Percentiles rank a stretch among this genome's conserved stretches.
Conservation (phyloP, 2,888 invertebrate species). For the Monochamus alternatus region DNA sequence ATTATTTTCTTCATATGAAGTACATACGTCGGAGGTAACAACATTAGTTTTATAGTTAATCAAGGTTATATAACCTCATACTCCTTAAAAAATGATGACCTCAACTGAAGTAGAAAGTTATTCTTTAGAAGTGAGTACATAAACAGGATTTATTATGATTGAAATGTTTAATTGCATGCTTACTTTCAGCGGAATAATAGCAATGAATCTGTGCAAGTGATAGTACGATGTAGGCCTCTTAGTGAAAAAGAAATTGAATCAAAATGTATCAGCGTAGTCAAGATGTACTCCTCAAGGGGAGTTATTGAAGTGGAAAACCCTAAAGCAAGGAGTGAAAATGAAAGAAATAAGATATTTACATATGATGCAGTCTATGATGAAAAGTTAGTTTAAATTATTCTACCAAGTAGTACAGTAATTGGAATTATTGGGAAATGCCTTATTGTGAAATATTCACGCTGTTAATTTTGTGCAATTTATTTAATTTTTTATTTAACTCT, state of each 20-base stretch:
- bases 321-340: constrained; percentile 78
- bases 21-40: not conserved
- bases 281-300: constrained; percentile 89
- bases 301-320: constrained; percentile 93
- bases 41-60: not conserved
- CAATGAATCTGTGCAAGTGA: constrained; percentile 95
- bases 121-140: constrained; percentile 45
- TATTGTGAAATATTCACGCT: not conserved
- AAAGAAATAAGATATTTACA: constrained; percentile 93
- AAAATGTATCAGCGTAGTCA: constrained; percentile 85
- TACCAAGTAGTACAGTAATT: not conserved
- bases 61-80: constrained; percentile 52
- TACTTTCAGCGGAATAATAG: constrained; percentile 54
- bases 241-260: constrained; percentile 87
- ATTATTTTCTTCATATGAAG: constrained; percentile 36
- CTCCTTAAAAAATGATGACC: constrained; percentile 52
- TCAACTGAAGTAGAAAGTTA: constrained; percentile 47
- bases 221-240: constrained; percentile 97
- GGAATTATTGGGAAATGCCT: not conserved
- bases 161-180: not conserved
- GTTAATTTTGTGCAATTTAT: not conserved
- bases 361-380: constrained; percentile 98
- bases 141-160: not conserved
- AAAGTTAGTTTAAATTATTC: constrained; percentile 70
- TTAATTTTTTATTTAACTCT: not conserved